Conservation (phyloP, 2,113 vertebrate species). For the Hypomesus transpacificus region DNA sequence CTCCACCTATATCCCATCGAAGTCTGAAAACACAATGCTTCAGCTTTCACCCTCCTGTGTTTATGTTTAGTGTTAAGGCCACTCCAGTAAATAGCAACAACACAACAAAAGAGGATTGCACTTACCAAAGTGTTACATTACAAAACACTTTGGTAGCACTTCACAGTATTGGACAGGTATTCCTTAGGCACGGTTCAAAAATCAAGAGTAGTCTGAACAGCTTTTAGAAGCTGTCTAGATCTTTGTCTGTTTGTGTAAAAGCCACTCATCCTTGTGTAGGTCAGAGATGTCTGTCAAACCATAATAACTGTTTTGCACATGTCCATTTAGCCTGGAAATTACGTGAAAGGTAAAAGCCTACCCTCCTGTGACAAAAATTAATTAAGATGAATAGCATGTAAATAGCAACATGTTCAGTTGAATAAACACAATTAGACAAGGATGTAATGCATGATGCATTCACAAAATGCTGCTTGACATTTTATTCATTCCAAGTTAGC, state of each 20-base stretch:
- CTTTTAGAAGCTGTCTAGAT: background rate
- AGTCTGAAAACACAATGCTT: no score
- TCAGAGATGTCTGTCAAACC: background rate
- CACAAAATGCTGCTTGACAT: conserved; percentile 12
- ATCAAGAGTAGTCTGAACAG: no score
- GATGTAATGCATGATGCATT: conserved; percentile 34
- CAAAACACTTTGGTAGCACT: no score
- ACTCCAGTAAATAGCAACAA: no score
- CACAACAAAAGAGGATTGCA: no score
- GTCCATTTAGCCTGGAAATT: background rate
- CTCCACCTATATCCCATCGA: no score
- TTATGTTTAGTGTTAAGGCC: no score
- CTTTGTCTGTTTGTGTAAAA: background rate
- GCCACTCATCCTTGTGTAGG: background rate
- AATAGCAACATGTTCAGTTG: conserved; percentile 41
- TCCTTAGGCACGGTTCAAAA: no score
- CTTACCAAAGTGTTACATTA: no score
- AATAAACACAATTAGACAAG: conserved; percentile 37
- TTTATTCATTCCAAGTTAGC: conserved; percentile 13
- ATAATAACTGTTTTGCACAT: background rate
- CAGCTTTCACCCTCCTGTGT: no score
- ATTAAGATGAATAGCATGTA: conserved; percentile 42
- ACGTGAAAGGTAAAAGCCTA: conserved; percentile 18
- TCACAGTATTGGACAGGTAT: no score
- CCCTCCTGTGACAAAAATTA: conserved; percentile 28